Conservation (phyloP, 2,113 vertebrate genomes). For the Ibidorhyncha struthersii region DNA sequence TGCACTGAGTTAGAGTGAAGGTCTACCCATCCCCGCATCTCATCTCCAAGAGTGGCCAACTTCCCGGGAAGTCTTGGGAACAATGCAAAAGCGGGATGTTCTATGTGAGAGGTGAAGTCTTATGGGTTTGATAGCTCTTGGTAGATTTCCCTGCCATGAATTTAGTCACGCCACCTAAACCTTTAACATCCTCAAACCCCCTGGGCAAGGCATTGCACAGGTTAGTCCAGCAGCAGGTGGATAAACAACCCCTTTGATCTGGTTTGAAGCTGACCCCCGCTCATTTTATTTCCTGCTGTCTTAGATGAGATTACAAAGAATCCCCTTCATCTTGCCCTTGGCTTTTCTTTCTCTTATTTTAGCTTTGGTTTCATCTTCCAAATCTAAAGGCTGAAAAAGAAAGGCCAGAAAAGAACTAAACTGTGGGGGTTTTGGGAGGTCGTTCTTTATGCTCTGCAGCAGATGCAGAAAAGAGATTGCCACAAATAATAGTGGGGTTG, state of each 20-base stretch:
- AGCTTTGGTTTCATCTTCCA: neutral
- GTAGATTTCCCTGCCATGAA: neutral
- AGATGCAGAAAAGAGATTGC: neutral
- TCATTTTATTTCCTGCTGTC: neutral
- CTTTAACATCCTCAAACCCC: neutral
- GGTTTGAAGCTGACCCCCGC: neutral
- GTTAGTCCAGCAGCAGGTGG: neutral
- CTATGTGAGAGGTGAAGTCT: neutral
- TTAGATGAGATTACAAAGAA: fast-evolving
- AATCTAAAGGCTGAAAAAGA: neutral
- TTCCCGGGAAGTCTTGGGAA: neutral
- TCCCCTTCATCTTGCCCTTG: neutral
- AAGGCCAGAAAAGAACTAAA: neutral
- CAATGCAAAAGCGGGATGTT: neutral
- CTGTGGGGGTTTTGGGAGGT: neutral
- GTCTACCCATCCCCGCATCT: neutral
- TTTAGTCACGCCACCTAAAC: neutral
- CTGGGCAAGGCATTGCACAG: neutral
- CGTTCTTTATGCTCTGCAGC: neutral
- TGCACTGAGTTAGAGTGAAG: neutral
- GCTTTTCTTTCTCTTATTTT: neutral
- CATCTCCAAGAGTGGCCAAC: neutral
- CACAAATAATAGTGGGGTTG: neutral
- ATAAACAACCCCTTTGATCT: neutral
- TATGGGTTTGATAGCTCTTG: neutral